Base-by-base conservation (phyloP, 2,113 vertebrate species). In the Leucosticte australis region DNA sequence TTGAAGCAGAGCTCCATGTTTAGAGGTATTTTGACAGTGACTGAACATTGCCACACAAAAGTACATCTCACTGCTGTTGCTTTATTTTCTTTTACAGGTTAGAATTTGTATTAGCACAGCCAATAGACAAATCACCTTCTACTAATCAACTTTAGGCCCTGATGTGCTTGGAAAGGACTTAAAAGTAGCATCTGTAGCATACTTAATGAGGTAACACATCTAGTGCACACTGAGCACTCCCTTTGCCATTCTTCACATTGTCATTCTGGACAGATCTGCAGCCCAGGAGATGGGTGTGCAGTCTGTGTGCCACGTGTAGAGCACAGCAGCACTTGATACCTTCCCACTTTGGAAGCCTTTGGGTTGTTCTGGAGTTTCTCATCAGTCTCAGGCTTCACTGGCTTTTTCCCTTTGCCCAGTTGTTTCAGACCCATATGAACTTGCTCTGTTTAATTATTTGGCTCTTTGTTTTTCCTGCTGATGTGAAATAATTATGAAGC, bases 81-180 rank as follows among this genome's bases (percentile, higher is more conserved):
- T 86, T 81, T 85, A 39, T 91, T 93, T 91, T 85, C 62, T 85
- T 86, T 80, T n/a, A n/a, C 46, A 62, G 75, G 71, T 68, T 94
- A 88, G 64, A 83, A 68, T 89, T 83, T 92, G 20, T 77, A 63
- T 83, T 90, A 94, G 68, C 47, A 49, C 52, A 85, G 73, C 64
- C 56, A 86, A 56, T 52, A 94, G 70, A 86, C 44, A 81, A 52
- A 80, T 74, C 64, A 60, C 50, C 35, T 88, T 73, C 85, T 67
- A 23, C 79, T 92, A 50, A 90, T 81, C 90, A 93, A 81, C 76
- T 81, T 90, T 37, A 93, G 71, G 60, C 73, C 92, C 79, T 93
- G 76, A 86, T 93, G 64, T 92, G 44, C 86, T 92, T 90, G 87
- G 82, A 91, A 83, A 90, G 69, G 30, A 76, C 71, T 83, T 93